Conservation (phyloP, 2,113 vertebrate species). For the Neolamprologus brichardi region DNA sequence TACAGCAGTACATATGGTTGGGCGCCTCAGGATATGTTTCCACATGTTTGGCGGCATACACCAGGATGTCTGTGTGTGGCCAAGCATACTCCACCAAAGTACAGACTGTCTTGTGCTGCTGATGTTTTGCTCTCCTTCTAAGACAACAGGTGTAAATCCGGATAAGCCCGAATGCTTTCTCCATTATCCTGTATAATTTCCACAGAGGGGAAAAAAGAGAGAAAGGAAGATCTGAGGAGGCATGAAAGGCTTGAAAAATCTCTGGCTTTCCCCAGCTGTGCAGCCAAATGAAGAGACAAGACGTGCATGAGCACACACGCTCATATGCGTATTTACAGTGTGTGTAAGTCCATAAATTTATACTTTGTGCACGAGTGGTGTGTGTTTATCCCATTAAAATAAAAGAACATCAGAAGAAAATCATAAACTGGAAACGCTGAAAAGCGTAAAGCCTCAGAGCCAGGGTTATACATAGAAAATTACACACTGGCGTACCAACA, state of each 20-base stretch:
- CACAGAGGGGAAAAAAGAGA: neutral
- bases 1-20: neutral
- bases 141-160: slow-evolving; percentile 34
- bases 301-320: neutral
- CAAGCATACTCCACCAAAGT: neutral
- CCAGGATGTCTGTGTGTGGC: neutral
- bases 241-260: neutral
- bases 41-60: neutral
- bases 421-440: slow-evolving; percentile 27
- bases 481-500: slow-evolving; percentile 58
- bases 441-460: slow-evolving; percentile 25
- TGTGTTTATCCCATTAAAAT: slow-evolving; percentile 10
- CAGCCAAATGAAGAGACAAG: neutral
- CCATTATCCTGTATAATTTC: slow-evolving; percentile 26
- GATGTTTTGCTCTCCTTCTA: neutral
- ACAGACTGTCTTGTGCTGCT: neutral
- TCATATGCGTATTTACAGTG: neutral
- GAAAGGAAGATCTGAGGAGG: neutral
- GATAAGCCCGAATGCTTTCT: neutral
- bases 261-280: neutral
- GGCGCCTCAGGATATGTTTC: neutral
- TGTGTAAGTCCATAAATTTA: neutral
- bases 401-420: neutral
- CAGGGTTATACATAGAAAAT: slow-evolving; percentile 74
- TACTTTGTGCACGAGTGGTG: neutral